Percentiles rank a stretch among this genome's conserved stretches.
These are phyloP conservation scores for Perdita meconis DNA, from an alignment of 2,888 invertebrate species.

Conservation along the genomic window DNA sequence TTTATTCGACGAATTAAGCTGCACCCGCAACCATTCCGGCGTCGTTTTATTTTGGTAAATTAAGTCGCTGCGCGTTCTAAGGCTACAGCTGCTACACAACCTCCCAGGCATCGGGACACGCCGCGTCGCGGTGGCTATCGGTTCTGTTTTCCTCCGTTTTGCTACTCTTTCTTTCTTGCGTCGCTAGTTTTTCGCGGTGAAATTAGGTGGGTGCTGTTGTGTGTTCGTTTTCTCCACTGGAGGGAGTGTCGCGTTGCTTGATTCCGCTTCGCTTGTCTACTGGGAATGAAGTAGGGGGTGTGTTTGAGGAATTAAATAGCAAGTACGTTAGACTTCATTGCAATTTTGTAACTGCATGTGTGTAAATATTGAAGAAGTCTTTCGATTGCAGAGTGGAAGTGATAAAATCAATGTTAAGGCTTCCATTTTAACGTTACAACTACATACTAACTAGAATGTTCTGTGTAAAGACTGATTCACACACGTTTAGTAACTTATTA, in stretches of 20 bases:
- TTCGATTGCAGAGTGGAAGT: too few relatives aligned
- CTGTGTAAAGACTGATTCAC: too few relatives aligned
- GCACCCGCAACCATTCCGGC: slow-evolving; percentile 36
- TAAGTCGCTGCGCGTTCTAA: slow-evolving; percentile 50
- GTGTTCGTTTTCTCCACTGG: background rate
- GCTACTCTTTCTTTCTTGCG: too few relatives aligned
- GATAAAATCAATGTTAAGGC: too few relatives aligned
- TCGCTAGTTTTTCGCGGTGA: background rate
- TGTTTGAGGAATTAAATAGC: too few relatives aligned
- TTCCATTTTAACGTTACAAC: too few relatives aligned
- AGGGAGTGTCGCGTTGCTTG: background rate
- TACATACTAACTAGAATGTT: too few relatives aligned
- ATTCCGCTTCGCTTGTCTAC: background rate
- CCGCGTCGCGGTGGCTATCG: slow-evolving; percentile 15
- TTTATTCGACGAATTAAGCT: slow-evolving; percentile 58
- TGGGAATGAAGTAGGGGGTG: background rate
- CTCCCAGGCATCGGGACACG: slow-evolving; percentile 7
- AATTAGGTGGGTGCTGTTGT: slow-evolving; percentile 12
- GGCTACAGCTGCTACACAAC: slow-evolving; percentile 43
- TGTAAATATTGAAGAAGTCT: too few relatives aligned
- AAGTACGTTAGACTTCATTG: too few relatives aligned
- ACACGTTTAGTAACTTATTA: too few relatives aligned
- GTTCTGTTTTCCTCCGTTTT: background rate
- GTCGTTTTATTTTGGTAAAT: slow-evolving; percentile 55
- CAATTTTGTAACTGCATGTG: too few relatives aligned